Evolutionary conservation across 1,140 invertebrate genomes (phyloP), one percentile per base, ranked within the genome.

Genomic region (Teleogryllus occipitalis): DNA sequence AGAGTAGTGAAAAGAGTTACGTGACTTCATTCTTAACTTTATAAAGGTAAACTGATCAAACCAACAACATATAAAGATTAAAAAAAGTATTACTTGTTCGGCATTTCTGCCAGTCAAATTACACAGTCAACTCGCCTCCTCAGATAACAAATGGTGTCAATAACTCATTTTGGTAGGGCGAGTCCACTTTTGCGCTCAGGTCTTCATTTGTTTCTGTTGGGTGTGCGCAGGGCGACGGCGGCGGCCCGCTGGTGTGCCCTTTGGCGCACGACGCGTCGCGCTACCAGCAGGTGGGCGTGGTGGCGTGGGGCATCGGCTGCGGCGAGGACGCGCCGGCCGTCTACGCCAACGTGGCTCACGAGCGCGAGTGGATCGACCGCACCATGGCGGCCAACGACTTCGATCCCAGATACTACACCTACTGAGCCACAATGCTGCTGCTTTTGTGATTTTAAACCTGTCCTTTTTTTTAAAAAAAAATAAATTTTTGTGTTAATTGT

Each of bases 301-400:
- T 93, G 7, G 88, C 91, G 3, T 92, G 90, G 90, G 91, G 91
- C 46, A 90, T 91, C 82, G 89, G 89, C 7, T 91, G 90, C 82
- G 92, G 91, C 0, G 89, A 91, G 81, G 88, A 89, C 54, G 18
- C 18, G 21, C 95, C 95, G 0, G 94, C 91, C 3, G 93, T 94
- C 8, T 96, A 96, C 83, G 93, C 92, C 0, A 93, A 92, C 82
- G 89, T 96, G 4, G 89, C 93, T 5, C 80, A 86, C 6, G 92
- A 90, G 76, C 87, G 91, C 3, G 81, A 86, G 7, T 96, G 95
- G 94, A 93, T 96, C n/a, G 93, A 96, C 83, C 84, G 88, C 77
- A 83, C 88, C 83, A 84, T 89, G 79, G 80, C 80, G 47, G 10
- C 54, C 18, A 10, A 65, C 54, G 18, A 65, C 54, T 65, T 65